These are phyloP conservation scores for Acrocephalus kingi DNA, from an alignment of 2,113 vertebrate species.

Conservation along the genomic window DNA sequence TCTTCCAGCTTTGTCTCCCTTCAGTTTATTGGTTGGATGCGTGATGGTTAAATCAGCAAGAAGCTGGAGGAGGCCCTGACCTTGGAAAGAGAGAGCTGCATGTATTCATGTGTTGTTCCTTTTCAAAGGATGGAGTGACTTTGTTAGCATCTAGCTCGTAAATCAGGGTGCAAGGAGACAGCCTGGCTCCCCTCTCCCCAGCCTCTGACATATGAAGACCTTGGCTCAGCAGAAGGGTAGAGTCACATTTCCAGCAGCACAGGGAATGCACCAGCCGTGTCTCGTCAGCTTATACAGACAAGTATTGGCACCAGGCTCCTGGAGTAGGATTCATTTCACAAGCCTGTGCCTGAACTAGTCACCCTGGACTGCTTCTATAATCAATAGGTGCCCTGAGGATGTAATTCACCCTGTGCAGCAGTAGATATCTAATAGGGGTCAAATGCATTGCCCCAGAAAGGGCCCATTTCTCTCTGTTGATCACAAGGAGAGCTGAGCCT, in stretches of 20 bases:
- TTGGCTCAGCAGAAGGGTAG: not conserved
- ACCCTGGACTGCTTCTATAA: not conserved
- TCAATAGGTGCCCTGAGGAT: not conserved
- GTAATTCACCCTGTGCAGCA: not conserved
- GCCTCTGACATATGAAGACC: not conserved
- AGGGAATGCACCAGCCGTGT: rapidly evolving
- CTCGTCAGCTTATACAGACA: not conserved
- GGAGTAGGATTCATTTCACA: not conserved
- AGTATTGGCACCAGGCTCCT: not conserved
- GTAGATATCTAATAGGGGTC: not conserved
- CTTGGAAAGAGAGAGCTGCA: not conserved
- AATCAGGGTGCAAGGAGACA: not conserved
- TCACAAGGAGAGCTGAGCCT: not conserved
- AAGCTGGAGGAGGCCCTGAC: not conserved
- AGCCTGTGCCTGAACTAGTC: not conserved
- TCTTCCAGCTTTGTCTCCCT: not conserved
- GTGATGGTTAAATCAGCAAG: not conserved
- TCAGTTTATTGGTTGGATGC: not conserved
- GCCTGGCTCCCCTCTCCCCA: not conserved
- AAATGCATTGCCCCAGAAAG: not conserved
- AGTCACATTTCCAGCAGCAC: not conserved
- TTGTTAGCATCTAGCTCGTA: not conserved
- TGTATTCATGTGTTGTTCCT: not conserved
- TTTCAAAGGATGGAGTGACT: not conserved
- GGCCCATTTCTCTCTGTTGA: not conserved